Base-by-base conservation (phyloP, 2,797 vertebrate species). In the Nannoperca australis region DNA sequence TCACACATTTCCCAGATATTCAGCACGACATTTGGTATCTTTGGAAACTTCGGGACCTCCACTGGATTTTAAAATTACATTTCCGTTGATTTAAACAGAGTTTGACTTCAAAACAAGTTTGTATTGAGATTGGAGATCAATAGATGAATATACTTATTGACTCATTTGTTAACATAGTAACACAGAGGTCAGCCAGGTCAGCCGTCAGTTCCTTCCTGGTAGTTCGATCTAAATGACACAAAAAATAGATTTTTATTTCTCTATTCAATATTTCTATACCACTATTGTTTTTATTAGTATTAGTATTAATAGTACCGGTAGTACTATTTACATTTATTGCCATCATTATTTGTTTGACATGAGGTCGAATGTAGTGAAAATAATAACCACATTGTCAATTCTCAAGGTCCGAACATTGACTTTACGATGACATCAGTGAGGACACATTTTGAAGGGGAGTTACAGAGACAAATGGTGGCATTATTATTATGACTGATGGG, bases 401-500 rank as follows among this genome's bases (percentile, higher is more conserved):
- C 20, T 64, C 40, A 30, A 50, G 14, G 17, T 18, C 30, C 27
- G 18, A 47, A 42, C 45, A 68, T 36, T 62, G 14, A 74, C 44
- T 22, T 13, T 11, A 9, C 27, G 36, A 32, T 44, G 49, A 73
- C 34, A 49, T 63, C 13, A 53, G 4, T 1, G 1, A 42, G 10
- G 56, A 49, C 30, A 49, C 34, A 27, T 15, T 32, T 24, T 60
- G 20, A 60, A 53, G 47, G 30, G 40, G 60, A 42, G 24, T n/a
- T 24, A 42, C 22, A 55, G 58, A 45, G 54, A 55, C 24, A 74
- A 36, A 63, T 49, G 32, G 55, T 78, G 45, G 32, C 18, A 5
- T 62, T 34, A 62, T 60, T 68, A 47, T 34, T 7, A 30, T 62
- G 54, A 58, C 63, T 61, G 72, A 75, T 47, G 27, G 11, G 20